These are phyloP conservation scores for Anthophora plumipes DNA, from an alignment of 2,888 invertebrate species.

Conservation along the genomic window DNA sequence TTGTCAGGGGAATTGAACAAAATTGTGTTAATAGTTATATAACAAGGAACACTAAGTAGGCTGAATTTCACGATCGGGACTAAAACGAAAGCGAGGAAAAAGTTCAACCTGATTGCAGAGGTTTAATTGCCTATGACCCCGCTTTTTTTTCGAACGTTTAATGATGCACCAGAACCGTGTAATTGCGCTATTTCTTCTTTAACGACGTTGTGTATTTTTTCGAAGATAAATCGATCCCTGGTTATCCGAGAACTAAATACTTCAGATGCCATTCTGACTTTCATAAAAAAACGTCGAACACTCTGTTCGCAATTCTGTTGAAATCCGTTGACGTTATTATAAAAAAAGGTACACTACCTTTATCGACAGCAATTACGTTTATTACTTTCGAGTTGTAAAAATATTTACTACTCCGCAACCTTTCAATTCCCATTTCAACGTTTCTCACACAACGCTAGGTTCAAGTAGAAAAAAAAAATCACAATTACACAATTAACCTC, in stretches of 20 bases:
- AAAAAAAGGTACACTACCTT: neutral
- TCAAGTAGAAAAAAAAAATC: too few relatives aligned
- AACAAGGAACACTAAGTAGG: neutral
- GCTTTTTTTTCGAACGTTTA: neutral
- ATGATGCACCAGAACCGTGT: neutral
- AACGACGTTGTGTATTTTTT: slow-evolving; percentile 1
- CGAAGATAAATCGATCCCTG: neutral
- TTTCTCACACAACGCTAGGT: too few relatives aligned
- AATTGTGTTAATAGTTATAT: too few relatives aligned
- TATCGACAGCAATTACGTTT: neutral
- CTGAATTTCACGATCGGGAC: neutral
- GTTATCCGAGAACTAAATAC: neutral
- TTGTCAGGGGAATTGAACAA: too few relatives aligned
- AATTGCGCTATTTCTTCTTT: neutral
- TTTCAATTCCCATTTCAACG: too few relatives aligned
- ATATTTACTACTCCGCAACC: neutral
- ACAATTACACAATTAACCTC: too few relatives aligned
- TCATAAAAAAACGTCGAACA: neutral
- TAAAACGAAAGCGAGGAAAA: neutral
- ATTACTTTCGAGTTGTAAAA: neutral
- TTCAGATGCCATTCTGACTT: neutral
- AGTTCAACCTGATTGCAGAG: neutral
- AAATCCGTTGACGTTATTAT: neutral
- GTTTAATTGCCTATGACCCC: neutral
- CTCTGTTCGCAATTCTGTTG: neutral